Conservation (phyloP, 2,797 vertebrate genomes). For the Benthosema pterotum region DNA sequence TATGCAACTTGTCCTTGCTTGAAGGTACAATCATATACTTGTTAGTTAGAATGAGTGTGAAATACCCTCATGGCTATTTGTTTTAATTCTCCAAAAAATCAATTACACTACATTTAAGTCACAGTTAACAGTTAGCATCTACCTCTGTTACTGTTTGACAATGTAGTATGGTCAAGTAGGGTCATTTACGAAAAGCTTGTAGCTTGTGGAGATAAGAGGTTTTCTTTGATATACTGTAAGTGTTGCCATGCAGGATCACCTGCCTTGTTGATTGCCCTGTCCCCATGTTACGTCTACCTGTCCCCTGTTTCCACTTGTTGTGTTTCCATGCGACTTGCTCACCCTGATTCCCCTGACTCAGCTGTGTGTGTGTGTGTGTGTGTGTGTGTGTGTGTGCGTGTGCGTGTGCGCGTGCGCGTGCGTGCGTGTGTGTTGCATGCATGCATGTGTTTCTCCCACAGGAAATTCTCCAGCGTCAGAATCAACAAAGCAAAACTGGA, state of each 20-base stretch:
- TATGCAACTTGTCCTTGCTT: too few relatives aligned
- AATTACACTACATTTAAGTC: too few relatives aligned
- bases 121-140: too few relatives aligned
- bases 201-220: too few relatives aligned
- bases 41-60: not conserved
- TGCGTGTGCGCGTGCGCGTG: not conserved
- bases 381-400: not conserved
- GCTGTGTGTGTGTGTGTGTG: constrained; percentile 49
- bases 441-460: constrained; percentile 69
- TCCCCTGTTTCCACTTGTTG: constrained; percentile 66
- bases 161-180: too few relatives aligned
- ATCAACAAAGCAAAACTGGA: constrained; percentile 92
- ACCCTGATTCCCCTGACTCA: constrained; percentile 73
- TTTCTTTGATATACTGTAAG: not conserved
- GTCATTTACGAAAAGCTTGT: too few relatives aligned
- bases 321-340: constrained; percentile 59
- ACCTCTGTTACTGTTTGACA: too few relatives aligned
- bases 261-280: constrained; percentile 46
- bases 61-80: too few relatives aligned
- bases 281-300: constrained; percentile 37
- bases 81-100: too few relatives aligned
- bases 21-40: not conserved
- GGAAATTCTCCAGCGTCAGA: constrained; percentile 95
- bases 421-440: not conserved
- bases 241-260: constrained; percentile 45